Evolutionary conservation across 2,888 invertebrate genomes (phyloP).

Genomic region (Drosophila pegasa): DNA sequence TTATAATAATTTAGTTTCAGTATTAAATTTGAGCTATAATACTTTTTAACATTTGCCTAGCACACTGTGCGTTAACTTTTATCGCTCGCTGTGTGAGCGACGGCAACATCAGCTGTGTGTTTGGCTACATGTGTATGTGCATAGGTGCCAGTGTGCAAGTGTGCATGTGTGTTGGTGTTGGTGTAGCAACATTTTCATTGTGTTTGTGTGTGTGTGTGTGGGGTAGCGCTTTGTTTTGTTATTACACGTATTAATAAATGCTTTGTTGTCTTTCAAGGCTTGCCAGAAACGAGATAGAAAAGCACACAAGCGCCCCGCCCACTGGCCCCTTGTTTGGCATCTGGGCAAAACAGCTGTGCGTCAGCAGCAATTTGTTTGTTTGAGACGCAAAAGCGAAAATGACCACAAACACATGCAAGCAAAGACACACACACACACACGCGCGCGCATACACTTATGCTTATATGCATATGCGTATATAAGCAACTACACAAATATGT

Average conservation of each 20-base stretch:
- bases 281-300: slow-evolving; percentile 36
- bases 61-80: slow-evolving; percentile 16
- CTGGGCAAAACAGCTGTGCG: slow-evolving; percentile 61
- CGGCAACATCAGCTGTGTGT: slow-evolving; percentile 55
- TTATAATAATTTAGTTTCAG: neutral
- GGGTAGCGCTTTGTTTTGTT: slow-evolving; percentile 55
- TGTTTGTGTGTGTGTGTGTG: slow-evolving; percentile 19
- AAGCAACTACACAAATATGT: too few relatives aligned
- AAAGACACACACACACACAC: slow-evolving; percentile 6
- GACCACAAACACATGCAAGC: slow-evolving; percentile 24
- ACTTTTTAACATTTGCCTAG: neutral
- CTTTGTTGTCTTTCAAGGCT: slow-evolving; percentile 63
- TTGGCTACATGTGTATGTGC: slow-evolving; percentile 9
- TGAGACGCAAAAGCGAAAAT: slow-evolving; percentile 67
- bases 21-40: neutral
- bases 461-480: slow-evolving; percentile 2
- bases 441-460: slow-evolving; percentile 5
- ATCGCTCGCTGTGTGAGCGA: slow-evolving; percentile 25
- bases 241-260: slow-evolving; percentile 66
- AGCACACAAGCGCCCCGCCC: slow-evolving; percentile 10
- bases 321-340: slow-evolving; percentile 9
- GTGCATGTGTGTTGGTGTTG: slow-evolving; percentile 12
- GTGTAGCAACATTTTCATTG: slow-evolving; percentile 52
- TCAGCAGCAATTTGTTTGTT: slow-evolving; percentile 55
- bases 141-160: neutral